phyloP scores from a whole-genome alignment of 2,113 vertebrate genomes.

The Phylloscopus whistleri region DNA sequence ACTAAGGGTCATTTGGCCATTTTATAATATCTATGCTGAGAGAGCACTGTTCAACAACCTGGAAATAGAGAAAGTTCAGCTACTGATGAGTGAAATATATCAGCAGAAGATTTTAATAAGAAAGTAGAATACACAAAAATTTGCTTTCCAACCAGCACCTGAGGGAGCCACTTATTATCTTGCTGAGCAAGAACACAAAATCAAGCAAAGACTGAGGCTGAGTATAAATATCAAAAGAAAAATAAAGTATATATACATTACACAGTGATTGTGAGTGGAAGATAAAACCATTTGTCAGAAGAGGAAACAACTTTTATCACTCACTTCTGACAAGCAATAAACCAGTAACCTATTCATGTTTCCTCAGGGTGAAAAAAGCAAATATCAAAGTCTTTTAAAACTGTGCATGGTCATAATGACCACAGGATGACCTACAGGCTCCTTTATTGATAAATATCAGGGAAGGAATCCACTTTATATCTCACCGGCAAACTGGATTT shows the following conservation, averaged over 20 bases:
- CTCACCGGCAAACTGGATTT: not conserved
- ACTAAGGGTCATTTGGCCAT: not conserved
- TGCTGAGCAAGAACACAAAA: not conserved
- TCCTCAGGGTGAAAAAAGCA: not conserved
- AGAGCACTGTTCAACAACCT: not conserved
- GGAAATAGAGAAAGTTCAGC: not conserved
- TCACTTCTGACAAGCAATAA: not conserved
- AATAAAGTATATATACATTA: not conserved
- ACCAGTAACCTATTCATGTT: not conserved
- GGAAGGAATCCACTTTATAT: not conserved
- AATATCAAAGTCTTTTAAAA: not conserved
- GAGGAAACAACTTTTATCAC: not conserved
- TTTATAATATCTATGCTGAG: not conserved
- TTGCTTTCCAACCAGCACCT: not conserved
- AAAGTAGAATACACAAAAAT: not conserved
- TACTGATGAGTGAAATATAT: not conserved
- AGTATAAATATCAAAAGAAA: not conserved
- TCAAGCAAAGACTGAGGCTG: not conserved
- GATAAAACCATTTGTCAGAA: not conserved
- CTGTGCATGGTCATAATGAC: not conserved
- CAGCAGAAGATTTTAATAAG: not conserved
- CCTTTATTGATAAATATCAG: not conserved
- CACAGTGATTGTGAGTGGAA: not conserved
- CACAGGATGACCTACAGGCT: not conserved
- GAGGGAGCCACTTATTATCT: not conserved